These are phyloP conservation scores for Branchellion lobata DNA, from an alignment of 2,888 invertebrate species.

Conservation along the genomic window DNA sequence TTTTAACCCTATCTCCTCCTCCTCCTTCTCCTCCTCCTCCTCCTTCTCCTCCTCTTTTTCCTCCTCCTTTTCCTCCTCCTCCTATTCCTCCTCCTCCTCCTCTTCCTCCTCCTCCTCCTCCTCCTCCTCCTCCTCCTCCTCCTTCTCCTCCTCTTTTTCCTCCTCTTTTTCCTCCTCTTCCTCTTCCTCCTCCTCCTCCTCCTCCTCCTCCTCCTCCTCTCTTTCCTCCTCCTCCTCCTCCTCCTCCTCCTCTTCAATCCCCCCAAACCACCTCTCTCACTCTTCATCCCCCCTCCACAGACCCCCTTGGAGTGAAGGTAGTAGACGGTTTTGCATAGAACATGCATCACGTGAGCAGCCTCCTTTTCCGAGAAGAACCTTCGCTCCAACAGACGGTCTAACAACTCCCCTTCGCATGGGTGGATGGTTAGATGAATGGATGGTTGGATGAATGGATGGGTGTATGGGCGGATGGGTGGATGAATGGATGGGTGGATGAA, in stretches of 20 bases:
- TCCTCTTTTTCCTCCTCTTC: not conserved
- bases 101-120: too few species aligned
- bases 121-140: not conserved
- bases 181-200: not conserved
- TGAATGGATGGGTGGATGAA: too few species aligned
- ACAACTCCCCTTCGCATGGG: slow-evolving; percentile 72
- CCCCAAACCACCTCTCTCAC: not conserved
- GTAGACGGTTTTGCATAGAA: slow-evolving; percentile 82
- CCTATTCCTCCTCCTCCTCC: too few species aligned
- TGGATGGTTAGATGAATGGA: too few species aligned
- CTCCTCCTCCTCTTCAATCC: too few species aligned
- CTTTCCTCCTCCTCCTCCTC: too few species aligned
- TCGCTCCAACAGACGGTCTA: slow-evolving; percentile 83
- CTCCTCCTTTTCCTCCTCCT: not conserved
- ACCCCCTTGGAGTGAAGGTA: slow-evolving; percentile 89
- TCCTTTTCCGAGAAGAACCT: slow-evolving; percentile 85
- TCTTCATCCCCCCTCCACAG: slow-evolving; percentile 48
- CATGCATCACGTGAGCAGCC: slow-evolving; percentile 82
- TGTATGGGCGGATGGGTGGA: too few species aligned
- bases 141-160: not conserved
- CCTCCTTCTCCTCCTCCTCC: too few species aligned
- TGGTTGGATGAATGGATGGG: too few species aligned
- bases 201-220: not conserved
- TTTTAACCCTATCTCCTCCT: too few species aligned
- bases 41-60: too few species aligned